A percentile compares a stretch with the other conserved stretches of the same genome.
Conservation (phyloP, 2,113 vertebrate genomes). For the Sciurus niger region DNA sequence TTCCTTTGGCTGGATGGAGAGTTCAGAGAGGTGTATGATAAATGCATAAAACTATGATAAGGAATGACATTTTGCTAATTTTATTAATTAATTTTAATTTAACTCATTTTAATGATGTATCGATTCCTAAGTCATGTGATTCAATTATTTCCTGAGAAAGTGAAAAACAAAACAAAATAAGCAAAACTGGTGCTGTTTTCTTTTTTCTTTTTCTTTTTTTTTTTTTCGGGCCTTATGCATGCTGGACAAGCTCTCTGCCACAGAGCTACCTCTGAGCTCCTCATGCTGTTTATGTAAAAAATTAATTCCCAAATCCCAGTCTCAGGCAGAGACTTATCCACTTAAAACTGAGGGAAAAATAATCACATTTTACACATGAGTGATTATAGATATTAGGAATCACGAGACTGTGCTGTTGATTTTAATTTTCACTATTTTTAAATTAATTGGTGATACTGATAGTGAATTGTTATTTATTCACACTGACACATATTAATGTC, state of each 20-base stretch:
- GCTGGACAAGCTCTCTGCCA: not conserved
- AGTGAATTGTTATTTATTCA: constrained; percentile 14
- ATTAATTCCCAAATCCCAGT: constrained; percentile 28
- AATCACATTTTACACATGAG: not conserved
- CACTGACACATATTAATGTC: not conserved
- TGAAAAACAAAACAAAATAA: not conserved
- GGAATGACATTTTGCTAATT: constrained; percentile 16
- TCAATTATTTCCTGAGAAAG: constrained; percentile 27
- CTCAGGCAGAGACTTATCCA: not conserved
- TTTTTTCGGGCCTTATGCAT: not conserved
- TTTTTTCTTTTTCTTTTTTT: not conserved
- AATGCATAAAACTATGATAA: not conserved
- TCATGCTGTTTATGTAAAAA: not conserved
- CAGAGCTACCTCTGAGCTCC: not conserved
- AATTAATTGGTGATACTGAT: constrained; percentile 43
- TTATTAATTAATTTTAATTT: not conserved
- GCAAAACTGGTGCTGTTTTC: not conserved
- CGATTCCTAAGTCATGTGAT: not conserved
- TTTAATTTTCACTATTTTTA: constrained; percentile 33
- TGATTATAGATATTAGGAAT: not conserved
- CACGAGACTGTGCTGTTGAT: not conserved
- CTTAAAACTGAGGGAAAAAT: constrained; percentile 23
- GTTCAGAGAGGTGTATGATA: not conserved
- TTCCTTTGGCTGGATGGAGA: not conserved
- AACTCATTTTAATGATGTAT: constrained; percentile 4